Base-by-base conservation (phyloP, 92 coral and sea anemone genomes). In the Porites rus region DNA sequence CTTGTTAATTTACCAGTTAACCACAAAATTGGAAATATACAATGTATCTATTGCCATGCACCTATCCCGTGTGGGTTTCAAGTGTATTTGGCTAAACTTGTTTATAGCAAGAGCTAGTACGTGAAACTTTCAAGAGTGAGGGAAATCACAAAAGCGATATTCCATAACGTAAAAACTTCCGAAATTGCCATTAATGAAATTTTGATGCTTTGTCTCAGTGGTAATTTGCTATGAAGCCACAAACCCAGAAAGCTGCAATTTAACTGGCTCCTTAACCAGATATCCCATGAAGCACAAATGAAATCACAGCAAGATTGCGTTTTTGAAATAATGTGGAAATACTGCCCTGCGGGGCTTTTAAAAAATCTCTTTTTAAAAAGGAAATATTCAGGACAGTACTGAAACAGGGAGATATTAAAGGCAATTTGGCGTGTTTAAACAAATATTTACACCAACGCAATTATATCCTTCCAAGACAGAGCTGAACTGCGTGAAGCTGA, bases 221-320 rank as follows among this genome's bases (percentile, higher is more conserved):
- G 24, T 52, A 74, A 83, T 62, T 83, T 62, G 65, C 18, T 80
- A 74, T 51, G 51, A 43, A 83, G 64, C 80, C 72, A 74, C 63
- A 83, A 53, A 59, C 9, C 4, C 50, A 54, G 46, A 38, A 52
- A 58, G 69, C 38, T 25, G 11, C 64, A 63, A 51, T 52, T 65
- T 83, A 5, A 83, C 72, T 83, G 87, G 80, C 52, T 24, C 20
- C 7, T 3, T 2, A 1, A 13, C 0, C 61, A 16, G 38, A 52
- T 20, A 28, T 13, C 75, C 87, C 8, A 64, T 14, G 12, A 62
- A 16, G 74, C 8, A 51, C 77, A 83, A 74, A 72, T 74, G 72
- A 24, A 74, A 22, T 60, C 87, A 18, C 87, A 1, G 56, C 72
- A 11, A 22, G 80, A 8, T 20, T 3, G 50, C 12, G 50, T 13